Conservation (phyloP, 2,113 vertebrate genomes). For the Thamnophis sirtalis region DNA sequence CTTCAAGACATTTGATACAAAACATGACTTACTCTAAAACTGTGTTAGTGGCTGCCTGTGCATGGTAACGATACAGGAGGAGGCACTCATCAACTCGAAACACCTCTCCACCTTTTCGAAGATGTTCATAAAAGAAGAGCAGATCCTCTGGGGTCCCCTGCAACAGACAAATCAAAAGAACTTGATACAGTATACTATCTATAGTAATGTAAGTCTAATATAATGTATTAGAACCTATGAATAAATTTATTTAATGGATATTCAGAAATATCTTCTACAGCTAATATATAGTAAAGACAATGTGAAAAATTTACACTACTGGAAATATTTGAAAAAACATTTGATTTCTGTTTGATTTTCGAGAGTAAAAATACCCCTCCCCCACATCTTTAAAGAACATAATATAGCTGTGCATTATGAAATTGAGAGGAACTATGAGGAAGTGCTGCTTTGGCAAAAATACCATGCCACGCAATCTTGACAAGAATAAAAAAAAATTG, state of each 20-base stretch:
- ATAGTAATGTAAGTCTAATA: not conserved
- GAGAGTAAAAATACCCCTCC: no score
- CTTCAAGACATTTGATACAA: not conserved
- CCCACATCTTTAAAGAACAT: not conserved
- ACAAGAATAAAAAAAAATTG: not conserved
- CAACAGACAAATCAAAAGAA: conserved; percentile 23
- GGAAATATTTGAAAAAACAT: conserved; percentile 3
- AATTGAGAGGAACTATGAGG: not conserved
- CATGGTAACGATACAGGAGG: conserved; percentile 88
- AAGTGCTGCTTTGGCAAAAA: not conserved
- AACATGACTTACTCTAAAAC: conserved; percentile 80
- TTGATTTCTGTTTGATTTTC: not conserved
- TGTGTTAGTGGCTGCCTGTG: conserved; percentile 78
- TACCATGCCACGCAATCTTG: not conserved
- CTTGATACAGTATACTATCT: not conserved
- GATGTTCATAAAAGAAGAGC: conserved; percentile 89
- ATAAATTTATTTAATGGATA: not conserved
- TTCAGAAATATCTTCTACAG: not conserved
- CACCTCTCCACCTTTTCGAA: conserved; percentile 77
- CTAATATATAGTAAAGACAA: not conserved
- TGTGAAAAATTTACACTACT: not conserved
- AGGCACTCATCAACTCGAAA: conserved; percentile 78
- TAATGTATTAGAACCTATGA: not conserved
- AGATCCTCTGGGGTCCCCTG: conserved; percentile 93
- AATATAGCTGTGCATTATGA: not conserved